Evolutionary conservation across 2,888 invertebrate species (phyloP).

Genomic region (Caenorhabditis sinica): DNA sequence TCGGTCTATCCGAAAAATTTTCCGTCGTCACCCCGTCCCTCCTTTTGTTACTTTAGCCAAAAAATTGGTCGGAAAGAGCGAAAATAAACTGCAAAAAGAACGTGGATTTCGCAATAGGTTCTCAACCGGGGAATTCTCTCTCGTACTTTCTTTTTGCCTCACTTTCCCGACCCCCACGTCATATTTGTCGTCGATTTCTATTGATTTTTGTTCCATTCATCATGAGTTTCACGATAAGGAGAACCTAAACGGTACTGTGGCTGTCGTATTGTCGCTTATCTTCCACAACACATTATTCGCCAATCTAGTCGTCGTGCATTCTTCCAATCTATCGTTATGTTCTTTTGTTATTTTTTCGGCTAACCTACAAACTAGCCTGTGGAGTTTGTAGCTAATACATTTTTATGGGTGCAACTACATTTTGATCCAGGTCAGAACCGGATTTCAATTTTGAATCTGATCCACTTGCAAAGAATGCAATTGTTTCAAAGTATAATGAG

Average conservation of each 20-base stretch:
- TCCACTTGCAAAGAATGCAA: neutral
- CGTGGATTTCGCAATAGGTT: constrained; percentile 51
- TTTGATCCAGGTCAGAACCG: constrained; percentile 9
- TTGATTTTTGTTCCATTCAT: constrained; percentile 64
- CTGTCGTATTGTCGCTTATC: constrained; percentile 37
- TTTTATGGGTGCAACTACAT: constrained; percentile 5
- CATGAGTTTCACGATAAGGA: constrained; percentile 56
- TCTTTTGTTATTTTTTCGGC: constrained; percentile 6
- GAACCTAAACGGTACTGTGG: constrained; percentile 42
- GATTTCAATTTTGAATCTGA: neutral
- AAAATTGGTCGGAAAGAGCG: neutral
- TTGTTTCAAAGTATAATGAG: neutral
- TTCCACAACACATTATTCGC: constrained; percentile 47
- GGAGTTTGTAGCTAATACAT: neutral
- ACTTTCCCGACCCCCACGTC: constrained; percentile 43
- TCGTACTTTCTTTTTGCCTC: constrained; percentile 27
- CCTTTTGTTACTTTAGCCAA: constrained; percentile 28
- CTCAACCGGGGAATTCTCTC: constrained; percentile 21
- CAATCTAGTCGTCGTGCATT: constrained; percentile 22
- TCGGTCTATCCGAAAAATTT: constrained; percentile 52
- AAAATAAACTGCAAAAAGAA: constrained; percentile 8
- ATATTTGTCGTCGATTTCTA: constrained; percentile 57
- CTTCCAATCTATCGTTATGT: constrained; percentile 3
- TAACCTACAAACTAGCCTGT: neutral
- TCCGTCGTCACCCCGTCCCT: constrained; percentile 25